A percentile compares a stretch with the other conserved stretches of the same genome.
phyloP scores from a whole-genome alignment of 2,113 vertebrate genomes.

The Dromaius novaehollandiae region DNA sequence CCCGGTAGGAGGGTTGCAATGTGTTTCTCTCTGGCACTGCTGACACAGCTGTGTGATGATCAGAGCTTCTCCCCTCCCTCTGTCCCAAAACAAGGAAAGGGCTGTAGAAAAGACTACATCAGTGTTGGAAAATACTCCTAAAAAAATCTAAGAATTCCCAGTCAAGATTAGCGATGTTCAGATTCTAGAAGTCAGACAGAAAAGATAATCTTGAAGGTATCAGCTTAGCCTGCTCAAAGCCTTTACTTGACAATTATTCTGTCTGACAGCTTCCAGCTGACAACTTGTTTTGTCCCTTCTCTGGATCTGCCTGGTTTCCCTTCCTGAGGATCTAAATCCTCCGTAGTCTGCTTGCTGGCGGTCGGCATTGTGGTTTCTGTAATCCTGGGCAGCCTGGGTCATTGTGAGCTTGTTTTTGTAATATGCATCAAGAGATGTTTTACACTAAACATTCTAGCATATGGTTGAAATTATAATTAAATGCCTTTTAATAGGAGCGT shows the following conservation, averaged over 20 bases:
- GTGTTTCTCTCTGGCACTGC: neutral
- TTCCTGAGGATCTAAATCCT: neutral
- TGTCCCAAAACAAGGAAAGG: neutral
- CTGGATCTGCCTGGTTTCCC: neutral
- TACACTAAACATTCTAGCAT: neutral
- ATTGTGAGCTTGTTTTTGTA: neutral
- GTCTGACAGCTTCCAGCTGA: conserved; percentile 4
- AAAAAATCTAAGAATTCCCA: neutral
- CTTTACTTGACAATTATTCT: neutral
- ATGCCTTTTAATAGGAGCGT: neutral
- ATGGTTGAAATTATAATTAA: neutral
- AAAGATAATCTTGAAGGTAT: neutral
- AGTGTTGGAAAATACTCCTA: neutral
- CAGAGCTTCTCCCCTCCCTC: neutral
- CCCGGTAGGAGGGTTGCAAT: neutral
- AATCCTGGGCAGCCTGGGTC: neutral
- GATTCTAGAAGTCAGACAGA: neutral
- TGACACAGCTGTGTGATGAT: neutral
- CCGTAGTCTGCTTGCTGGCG: neutral
- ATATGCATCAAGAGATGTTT: neutral
- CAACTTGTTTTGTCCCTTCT: neutral
- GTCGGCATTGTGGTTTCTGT: neutral
- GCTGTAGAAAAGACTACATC: neutral
- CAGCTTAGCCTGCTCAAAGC: neutral
- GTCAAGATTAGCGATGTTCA: neutral